phyloP scores from a whole-genome alignment of 2,797 vertebrate genomes.

The Toxotes lorentzi region DNA sequence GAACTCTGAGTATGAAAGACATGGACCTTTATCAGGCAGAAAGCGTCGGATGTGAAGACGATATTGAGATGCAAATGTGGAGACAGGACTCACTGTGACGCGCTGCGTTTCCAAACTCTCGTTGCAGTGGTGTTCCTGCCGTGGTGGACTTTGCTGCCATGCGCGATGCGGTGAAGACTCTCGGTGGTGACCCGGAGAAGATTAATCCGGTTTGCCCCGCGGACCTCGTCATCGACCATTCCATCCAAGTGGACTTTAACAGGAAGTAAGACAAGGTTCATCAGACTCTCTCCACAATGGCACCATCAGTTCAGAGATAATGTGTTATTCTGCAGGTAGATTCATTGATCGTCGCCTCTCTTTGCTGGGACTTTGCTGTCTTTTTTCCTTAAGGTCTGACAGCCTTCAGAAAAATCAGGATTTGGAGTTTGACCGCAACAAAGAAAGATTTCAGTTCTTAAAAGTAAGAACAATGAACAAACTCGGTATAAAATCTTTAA shows the following conservation, averaged over 20 bases:
- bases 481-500: fast-evolving
- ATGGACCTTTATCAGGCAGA: neutral
- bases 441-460: constrained; percentile 96
- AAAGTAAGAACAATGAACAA: constrained; percentile 85
- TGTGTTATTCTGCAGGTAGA: neutral
- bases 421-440: constrained; percentile 97
- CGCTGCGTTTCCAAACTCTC: neutral
- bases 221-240: constrained; percentile 98
- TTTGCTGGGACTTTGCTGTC: neutral
- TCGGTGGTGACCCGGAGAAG: constrained; percentile 94
- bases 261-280: constrained; percentile 86
- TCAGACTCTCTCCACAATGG: neutral
- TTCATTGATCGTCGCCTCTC: too few relatives aligned
- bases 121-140: constrained; percentile 92
- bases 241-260: constrained; percentile 98
- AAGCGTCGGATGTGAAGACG: too few relatives aligned
- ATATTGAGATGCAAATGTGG: neutral
- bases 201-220: constrained; percentile 97
- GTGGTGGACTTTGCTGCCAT: constrained; percentile 99
- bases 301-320: neutral
- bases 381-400: constrained; percentile 85
- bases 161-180: constrained; percentile 94
- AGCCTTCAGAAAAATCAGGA: constrained; percentile 98
- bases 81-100: neutral
- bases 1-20: too few relatives aligned